phyloP scores from a whole-genome alignment of 1,140 invertebrate species.

The Rhopalosiphum maidis region DNA sequence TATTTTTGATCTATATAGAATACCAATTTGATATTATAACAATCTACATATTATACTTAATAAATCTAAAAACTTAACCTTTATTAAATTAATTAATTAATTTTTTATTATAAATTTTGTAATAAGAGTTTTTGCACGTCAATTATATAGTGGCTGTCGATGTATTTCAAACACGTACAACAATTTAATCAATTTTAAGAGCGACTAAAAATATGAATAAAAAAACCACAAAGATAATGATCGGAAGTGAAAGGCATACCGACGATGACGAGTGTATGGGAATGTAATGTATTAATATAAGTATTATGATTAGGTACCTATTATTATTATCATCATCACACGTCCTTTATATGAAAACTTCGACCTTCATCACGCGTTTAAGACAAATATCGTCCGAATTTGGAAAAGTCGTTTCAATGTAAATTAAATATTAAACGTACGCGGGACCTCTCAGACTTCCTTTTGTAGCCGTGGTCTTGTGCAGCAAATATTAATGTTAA shows the following conservation, averaged over 20 bases:
- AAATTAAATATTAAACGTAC: background rate
- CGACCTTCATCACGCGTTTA: background rate
- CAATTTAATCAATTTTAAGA: background rate
- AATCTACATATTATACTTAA: too few relatives aligned
- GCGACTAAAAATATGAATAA: background rate
- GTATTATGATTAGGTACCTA: background rate
- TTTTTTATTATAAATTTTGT: too few relatives aligned
- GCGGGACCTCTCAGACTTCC: background rate
- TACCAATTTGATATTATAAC: too few relatives aligned
- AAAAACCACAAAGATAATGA: background rate
- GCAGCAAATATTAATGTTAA: background rate
- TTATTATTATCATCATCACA: background rate
- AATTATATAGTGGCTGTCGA: background rate
- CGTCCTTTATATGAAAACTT: background rate
- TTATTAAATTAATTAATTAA: too few relatives aligned
- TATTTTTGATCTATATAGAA: too few relatives aligned
- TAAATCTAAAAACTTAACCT: too few relatives aligned
- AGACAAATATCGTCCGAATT: background rate
- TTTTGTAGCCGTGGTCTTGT: background rate
- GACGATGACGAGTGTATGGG: background rate
- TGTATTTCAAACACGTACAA: background rate
- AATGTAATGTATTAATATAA: background rate
- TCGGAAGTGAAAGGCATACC: slow-evolving; percentile 13
- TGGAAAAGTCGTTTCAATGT: background rate
- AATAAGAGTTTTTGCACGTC: too few relatives aligned